Conservation (phyloP, 2,797 vertebrate genomes). For the Remorina albescens region DNA sequence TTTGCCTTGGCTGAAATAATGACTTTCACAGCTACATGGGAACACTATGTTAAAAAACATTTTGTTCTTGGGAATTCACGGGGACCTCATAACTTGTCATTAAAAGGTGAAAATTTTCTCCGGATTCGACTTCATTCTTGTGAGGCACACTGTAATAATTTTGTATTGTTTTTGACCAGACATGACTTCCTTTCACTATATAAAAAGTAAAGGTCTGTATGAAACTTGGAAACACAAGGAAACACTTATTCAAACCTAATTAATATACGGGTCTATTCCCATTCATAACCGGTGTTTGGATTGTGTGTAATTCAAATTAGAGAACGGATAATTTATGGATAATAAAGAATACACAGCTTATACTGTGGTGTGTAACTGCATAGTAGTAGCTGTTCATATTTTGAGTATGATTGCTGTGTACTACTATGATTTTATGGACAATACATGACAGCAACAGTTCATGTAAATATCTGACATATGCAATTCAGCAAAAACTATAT, state of each 20-base stretch:
- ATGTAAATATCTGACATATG: neutral
- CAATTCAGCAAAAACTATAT: neutral
- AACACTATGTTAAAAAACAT: neutral
- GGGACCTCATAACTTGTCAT: neutral
- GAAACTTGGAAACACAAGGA: neutral
- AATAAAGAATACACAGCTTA: neutral
- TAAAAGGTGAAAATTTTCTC: neutral
- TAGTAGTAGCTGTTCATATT: no score
- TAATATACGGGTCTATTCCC: no score
- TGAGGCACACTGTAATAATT: neutral
- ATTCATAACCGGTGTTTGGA: no score
- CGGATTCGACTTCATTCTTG: neutral
- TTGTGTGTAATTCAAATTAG: no score
- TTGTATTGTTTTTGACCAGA: no score
- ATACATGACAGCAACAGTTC: neutral
- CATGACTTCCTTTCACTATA: neutral
- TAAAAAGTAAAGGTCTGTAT: no score
- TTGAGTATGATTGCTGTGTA: no score
- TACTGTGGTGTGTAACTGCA: no score
- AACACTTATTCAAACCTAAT: neutral
- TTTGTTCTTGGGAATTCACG: neutral
- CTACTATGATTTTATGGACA: no score
- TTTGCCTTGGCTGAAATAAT: neutral
- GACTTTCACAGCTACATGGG: conserved; percentile 5
- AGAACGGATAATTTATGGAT: neutral